Evolutionary conservation across 2,797 vertebrate species (phyloP).

Genomic region (Pseudochirops corinnae): DNA sequence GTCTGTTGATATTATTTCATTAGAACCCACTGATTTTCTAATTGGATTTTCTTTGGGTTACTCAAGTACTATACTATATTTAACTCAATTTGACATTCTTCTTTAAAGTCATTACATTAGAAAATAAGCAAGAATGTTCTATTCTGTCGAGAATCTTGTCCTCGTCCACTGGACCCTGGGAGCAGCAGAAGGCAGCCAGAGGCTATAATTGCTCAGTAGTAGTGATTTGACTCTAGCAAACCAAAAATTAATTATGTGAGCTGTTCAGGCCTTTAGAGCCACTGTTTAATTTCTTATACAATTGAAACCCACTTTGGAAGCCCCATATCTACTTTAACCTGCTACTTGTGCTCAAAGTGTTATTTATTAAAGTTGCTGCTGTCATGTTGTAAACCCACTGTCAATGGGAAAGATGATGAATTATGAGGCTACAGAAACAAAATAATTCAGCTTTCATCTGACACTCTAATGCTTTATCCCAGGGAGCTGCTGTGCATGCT

Average conservation of each 20-base stretch:
- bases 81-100: constrained; percentile 56
- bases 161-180: constrained; percentile 31
- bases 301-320: background rate
- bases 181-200: background rate
- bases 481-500: constrained; percentile 18
- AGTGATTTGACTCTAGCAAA: background rate
- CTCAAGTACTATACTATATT: constrained; percentile 12
- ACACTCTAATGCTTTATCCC: constrained; percentile 51
- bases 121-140: constrained; percentile 28
- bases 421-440: constrained; percentile 42
- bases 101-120: constrained; percentile 6
- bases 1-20: constrained; percentile 21
- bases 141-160: constrained; percentile 15
- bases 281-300: background rate
- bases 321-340: background rate
- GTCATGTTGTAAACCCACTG: constrained; percentile 25
- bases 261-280: background rate
- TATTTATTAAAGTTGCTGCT: constrained; percentile 40
- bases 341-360: background rate
- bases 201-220: background rate
- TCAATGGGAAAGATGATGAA: constrained; percentile 47
- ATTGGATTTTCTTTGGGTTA: constrained; percentile 30
- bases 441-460: constrained; percentile 54
- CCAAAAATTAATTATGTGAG: background rate
- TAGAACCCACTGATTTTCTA: background rate